Conservation (phyloP, 2,888 invertebrate genomes). For the Mamestra brassicae region DNA sequence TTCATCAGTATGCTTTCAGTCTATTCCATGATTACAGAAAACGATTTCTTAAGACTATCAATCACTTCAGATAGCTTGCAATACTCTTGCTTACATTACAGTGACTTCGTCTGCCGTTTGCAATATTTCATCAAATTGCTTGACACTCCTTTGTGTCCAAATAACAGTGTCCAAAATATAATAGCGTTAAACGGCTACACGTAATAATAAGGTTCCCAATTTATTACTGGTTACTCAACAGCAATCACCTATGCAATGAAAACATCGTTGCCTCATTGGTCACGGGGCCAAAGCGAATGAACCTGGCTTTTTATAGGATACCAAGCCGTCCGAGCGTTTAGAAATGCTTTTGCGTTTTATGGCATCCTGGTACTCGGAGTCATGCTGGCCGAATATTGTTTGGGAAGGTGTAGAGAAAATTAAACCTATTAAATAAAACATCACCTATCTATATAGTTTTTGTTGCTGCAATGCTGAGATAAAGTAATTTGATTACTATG, state of each 20-base stretch:
- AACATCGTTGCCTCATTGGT: conserved; percentile 45
- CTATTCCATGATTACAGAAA: neutral
- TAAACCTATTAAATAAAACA: too few species aligned
- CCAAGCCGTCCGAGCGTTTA: conserved; percentile 1
- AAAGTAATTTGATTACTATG: neutral
- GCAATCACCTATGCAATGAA: conserved; percentile 50
- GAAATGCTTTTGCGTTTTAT: conserved; percentile 28
- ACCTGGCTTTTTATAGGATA: conserved; percentile 42
- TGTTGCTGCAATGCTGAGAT: neutral
- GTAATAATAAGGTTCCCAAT: conserved; percentile 43
- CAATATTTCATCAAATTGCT: conserved; percentile 45
- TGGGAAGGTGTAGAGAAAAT: neutral
- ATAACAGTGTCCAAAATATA: conserved; percentile 35
- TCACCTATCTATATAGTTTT: neutral
- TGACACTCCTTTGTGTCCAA: conserved; percentile 47
- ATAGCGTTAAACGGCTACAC: conserved; percentile 25
- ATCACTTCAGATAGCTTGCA: conserved; percentile 29
- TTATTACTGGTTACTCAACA: conserved; percentile 57
- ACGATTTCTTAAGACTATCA: conserved; percentile 25
- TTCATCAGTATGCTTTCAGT: conserved; percentile 1
- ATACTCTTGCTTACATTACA: conserved; percentile 26
- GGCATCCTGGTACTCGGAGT: conserved; percentile 29
- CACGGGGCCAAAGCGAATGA: conserved; percentile 33
- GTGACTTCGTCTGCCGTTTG: conserved; percentile 42
- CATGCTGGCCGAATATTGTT: neutral